These are phyloP conservation scores for Poecilia latipinna DNA, from an alignment of 2,113 vertebrate genomes.

Conservation along the genomic window DNA sequence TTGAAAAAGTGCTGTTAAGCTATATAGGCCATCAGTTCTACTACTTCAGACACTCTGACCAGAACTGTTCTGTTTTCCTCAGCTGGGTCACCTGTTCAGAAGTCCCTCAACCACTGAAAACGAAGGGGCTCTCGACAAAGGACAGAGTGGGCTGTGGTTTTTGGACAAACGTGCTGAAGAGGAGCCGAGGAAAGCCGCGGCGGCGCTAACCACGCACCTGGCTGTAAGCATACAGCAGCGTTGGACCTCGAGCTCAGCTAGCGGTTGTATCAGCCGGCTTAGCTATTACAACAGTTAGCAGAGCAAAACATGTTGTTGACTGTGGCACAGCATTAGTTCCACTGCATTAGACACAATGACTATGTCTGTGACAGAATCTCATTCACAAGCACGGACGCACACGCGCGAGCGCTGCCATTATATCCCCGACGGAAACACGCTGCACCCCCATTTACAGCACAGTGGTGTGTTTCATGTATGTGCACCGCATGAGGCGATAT, in stretches of 20 bases:
- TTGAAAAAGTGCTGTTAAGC: conserved; percentile 42
- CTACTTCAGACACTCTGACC: conserved; percentile 40
- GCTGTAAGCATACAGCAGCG: conserved; percentile 34
- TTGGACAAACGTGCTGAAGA: not conserved
- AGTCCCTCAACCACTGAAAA: conserved; percentile 33
- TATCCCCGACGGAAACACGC: conserved; percentile 31
- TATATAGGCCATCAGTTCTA: conserved; percentile 52
- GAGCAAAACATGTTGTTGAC: conserved; percentile 75
- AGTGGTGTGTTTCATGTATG: conserved; percentile 38
- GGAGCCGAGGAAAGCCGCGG: not conserved
- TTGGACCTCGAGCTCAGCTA: conserved; percentile 52
- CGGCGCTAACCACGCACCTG: conserved; percentile 45
- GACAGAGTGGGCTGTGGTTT: conserved; percentile 20
- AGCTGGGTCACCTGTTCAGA: conserved; percentile 32
- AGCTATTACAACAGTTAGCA: conserved; percentile 70
- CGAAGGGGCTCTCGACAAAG: conserved; percentile 21
- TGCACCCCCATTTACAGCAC: conserved; percentile 54
- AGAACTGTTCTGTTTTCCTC: conserved; percentile 26
- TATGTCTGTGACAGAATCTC: conserved; percentile 72
- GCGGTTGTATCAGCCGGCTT: conserved; percentile 57
- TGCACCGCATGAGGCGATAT: conserved; percentile 29
- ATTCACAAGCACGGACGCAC: conserved; percentile 36
- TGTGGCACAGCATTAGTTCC: conserved; percentile 73
- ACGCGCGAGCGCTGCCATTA: conserved; percentile 22
- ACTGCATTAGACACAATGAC: conserved; percentile 74